Evolutionary conservation across 2,113 vertebrate species (phyloP), one percentile per base, ranked within the genome.

Genomic region (Bubo scandiacus): DNA sequence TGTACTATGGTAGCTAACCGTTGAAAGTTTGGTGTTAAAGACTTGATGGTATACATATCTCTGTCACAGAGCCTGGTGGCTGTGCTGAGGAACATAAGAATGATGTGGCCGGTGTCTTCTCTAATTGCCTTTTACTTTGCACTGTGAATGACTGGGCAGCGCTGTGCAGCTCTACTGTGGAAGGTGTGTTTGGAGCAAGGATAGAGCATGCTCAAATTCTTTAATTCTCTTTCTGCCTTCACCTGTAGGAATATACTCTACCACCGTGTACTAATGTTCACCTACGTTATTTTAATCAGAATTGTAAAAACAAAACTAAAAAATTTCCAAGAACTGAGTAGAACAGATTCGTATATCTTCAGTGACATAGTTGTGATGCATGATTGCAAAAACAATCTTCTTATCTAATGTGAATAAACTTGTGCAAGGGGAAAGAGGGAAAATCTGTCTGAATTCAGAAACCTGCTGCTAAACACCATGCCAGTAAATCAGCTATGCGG

Each of bases 91-190:
- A 86, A 11, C 11, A 2, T 29, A 36, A 57, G 55, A 83, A 19
- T n/a, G 14, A 30, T 30, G 6, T 30, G 32, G 11, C 14, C 11
- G 9, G 4, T 36, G 11, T 40, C 8, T 16, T 77, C 10, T 38
- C 19, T 43, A 27, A 7, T 47, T 80, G n/a, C n/a, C 38, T 70
- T 66, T 81, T 36, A 21, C 22, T 90, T 72, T 32, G 21, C 1
- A 0, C 15, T 16, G 2, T 47, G 47, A 43, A 42, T 77, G 52
- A 45, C 16, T 0, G 0, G 22, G 11, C 17, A 65, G 38, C 18
- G 8, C 36, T 62, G 19, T 22, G n/a, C 32, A 47, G 51, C 55
- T 82, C 6, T 79, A 5, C n/a, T 34, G 32, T 30, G 61, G 27
- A 38, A 21, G 2, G 1, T 43, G 3, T 20, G 4, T 67, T 67